A percentile compares a stretch with the other conserved stretches of the same genome.
Conservation (phyloP, 1,140 invertebrate genomes). For the Sinella curviseta region DNA sequence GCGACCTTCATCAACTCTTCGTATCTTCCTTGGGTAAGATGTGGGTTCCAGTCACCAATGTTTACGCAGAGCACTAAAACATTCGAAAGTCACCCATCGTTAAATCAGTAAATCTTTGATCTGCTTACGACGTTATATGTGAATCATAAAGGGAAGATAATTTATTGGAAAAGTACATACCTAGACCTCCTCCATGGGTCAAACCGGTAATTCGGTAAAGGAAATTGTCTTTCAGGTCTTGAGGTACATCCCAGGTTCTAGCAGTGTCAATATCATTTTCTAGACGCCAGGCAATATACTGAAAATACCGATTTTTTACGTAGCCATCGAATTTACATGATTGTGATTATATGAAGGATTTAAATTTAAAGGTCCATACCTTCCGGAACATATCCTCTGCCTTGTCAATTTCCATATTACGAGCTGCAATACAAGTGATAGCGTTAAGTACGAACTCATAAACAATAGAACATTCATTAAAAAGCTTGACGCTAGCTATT, state of each 20-base stretch:
- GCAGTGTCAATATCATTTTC: constrained; percentile 10
- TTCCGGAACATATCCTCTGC: constrained; percentile 10
- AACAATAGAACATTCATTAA: too few species aligned
- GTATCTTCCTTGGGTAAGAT: not conserved
- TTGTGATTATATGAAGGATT: too few species aligned
- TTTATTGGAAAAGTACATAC: not conserved
- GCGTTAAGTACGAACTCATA: too few species aligned
- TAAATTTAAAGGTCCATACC: too few species aligned
- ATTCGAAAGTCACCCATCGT: not conserved
- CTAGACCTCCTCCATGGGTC: not conserved
- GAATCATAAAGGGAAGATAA: too few species aligned
- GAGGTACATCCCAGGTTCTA: not conserved
- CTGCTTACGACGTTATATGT: too few species aligned
- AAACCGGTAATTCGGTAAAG: not conserved
- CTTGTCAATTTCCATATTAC: not conserved
- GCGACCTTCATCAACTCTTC: constrained; percentile 5
- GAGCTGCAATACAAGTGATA: not conserved
- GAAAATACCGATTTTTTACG: not conserved
- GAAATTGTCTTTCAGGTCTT: constrained; percentile 8
- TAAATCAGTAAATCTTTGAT: too few species aligned
- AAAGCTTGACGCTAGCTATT: too few species aligned
- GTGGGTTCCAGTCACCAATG: not conserved
- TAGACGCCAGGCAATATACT: not conserved
- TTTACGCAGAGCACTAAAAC: not conserved
- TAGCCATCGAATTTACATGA: too few species aligned